A percentile compares a stretch with the other conserved stretches of the same genome.
Evolutionary conservation across 2,888 invertebrate genomes (phyloP).

Genomic region (Charanyca ferruginea): DNA sequence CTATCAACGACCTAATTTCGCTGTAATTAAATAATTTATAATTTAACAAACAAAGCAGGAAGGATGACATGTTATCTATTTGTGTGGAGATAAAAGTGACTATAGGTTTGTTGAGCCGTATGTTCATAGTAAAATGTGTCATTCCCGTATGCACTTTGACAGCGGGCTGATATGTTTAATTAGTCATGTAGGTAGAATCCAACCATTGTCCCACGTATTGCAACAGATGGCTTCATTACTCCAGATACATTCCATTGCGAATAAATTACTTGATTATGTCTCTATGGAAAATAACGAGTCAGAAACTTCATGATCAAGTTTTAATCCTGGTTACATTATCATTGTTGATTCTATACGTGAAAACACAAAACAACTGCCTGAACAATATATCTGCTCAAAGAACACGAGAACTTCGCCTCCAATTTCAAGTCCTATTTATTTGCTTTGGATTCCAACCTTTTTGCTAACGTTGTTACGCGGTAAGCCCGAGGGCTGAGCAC

Average conservation of each 20-base stretch:
- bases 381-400: no score
- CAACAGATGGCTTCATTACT: slow-evolving; percentile 46
- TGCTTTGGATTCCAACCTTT: neutral
- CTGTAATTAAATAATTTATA: neutral
- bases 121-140: slow-evolving; percentile 29
- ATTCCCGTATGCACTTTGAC: slow-evolving; percentile 44
- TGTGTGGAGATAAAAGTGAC: slow-evolving; percentile 13
- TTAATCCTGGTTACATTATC: no score
- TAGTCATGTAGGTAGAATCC: slow-evolving; percentile 52
- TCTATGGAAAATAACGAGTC: no score
- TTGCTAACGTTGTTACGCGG: neutral
- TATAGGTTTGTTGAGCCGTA: slow-evolving; percentile 6
- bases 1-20: slow-evolving; percentile 11
- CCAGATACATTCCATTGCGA: slow-evolving; percentile 36
- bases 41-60: slow-evolving; percentile 17
- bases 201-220: slow-evolving; percentile 34
- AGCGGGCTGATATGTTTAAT: slow-evolving; percentile 44
- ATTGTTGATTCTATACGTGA: no score
- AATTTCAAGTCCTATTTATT: neutral
- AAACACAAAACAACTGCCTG: no score
- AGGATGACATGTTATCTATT: slow-evolving; percentile 26
- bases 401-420: neutral
- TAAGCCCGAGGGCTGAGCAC: neutral
- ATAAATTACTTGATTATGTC: slow-evolving; percentile 41
- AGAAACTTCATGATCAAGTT: no score